Base-by-base conservation (phyloP, 2,113 vertebrate genomes). In the Indicator indicator region DNA sequence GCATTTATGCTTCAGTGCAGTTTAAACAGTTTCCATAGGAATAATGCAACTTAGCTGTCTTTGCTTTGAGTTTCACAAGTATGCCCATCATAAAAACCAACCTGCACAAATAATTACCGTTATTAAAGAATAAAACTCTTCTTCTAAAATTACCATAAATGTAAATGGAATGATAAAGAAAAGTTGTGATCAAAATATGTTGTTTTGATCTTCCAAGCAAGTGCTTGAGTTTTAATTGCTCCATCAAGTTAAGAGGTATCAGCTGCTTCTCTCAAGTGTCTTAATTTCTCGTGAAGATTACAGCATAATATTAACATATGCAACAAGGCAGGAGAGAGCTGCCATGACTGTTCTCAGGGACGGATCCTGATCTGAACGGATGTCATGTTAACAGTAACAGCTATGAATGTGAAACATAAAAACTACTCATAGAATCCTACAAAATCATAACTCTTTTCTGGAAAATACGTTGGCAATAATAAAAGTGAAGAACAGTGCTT, bases 131-230 rank as follows among this genome's bases (percentile, higher is more conserved):
- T 19, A 73, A 83, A 52, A 1, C 9, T 9, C 12, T 85, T 54
- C 42, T 88, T 95, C 60, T 63, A n/a, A 88, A 88, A 87, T 33
- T 20, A 67, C 36, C 50, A 32, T 28, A 40, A 84, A 87, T 78
- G 65, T 74, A 76, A 94, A 93, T 11, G 64, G 80, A 77, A 89
- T 8, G 1, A 72, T 16, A 81, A 79, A 85, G 48, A 75, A 76
- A 91, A 95, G 80, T 46, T 87, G 79, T 80, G 69, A 94, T 83
- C 54, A 88, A 91, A 95, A 84, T 48, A 79, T 3, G 18, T 20
- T 88, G 88, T 56, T 95, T 93, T 90, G 67, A 77, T 95, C 77
- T 94, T 90, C 86, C 71, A 88, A 87, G 83, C 63, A 93, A 88
- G 64, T 76, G 55, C 86, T 89, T 74, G 73, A 87, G 68, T 86